Conservation (phyloP, 1,140 invertebrate species). For the Heliconius nattereri region DNA sequence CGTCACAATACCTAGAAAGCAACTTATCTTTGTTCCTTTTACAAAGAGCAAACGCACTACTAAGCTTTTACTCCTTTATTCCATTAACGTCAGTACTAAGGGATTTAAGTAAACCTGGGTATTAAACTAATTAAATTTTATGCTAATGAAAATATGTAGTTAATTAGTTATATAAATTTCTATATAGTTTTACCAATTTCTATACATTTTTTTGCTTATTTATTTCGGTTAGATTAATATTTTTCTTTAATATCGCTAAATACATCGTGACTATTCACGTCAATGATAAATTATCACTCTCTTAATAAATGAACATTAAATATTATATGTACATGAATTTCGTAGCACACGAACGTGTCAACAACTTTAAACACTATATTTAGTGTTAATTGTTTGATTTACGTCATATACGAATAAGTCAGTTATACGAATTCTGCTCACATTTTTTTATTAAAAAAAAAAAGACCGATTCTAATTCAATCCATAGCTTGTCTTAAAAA, state of each 20-base stretch:
- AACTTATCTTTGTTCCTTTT: conserved; percentile 40
- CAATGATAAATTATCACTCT: background rate
- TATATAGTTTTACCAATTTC: background rate
- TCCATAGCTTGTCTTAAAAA: background rate
- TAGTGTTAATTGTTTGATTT: background rate
- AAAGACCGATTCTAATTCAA: background rate
- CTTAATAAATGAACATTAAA: background rate
- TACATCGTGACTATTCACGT: no score
- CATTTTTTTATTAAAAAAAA: background rate
- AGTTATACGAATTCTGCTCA: background rate
- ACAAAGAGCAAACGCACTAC: conserved; percentile 45
- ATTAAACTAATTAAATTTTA: conserved; percentile 53
- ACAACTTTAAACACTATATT: background rate
- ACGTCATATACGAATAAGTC: background rate
- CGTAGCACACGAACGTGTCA: background rate
- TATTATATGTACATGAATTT: background rate
- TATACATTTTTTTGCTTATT: no score
- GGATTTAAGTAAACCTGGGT: conserved; percentile 37
- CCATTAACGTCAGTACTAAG: conserved; percentile 48
- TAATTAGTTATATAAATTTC: background rate
- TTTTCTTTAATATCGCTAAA: no score
- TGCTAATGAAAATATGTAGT: conserved; percentile 7
- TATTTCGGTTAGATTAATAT: background rate
- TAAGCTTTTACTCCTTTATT: conserved; percentile 72
- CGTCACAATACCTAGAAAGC: conserved; percentile 37